Evolutionary conservation across 2,888 invertebrate species (phyloP).

Genomic region (Aromia moschata): DNA sequence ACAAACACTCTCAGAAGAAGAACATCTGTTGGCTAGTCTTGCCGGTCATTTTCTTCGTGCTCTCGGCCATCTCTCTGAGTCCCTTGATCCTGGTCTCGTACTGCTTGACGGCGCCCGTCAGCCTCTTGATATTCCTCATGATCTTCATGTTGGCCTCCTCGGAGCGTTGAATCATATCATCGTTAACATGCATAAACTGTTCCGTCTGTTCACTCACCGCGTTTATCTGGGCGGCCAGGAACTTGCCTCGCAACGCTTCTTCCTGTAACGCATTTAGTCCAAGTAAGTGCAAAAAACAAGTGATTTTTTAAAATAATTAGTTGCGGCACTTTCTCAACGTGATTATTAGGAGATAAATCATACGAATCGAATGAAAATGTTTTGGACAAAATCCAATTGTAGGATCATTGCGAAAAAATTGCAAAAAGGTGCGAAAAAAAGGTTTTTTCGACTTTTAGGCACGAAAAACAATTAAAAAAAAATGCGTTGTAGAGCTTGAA

Average conservation of each 20-base stretch:
- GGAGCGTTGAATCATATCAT: slow-evolving; percentile 55
- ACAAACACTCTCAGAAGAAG: slow-evolving; percentile 11
- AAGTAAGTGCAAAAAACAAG: too few species aligned
- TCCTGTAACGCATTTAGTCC: slow-evolving; percentile 50
- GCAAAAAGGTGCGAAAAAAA: too few species aligned
- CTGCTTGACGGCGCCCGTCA: slow-evolving; percentile 52
- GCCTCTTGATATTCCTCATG: slow-evolving; percentile 58
- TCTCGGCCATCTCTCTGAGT: slow-evolving; percentile 38
- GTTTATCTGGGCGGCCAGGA: slow-evolving; percentile 58
- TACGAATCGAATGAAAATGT: too few species aligned
- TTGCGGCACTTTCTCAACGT: too few species aligned
- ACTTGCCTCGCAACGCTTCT: slow-evolving; percentile 58
- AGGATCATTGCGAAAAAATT: too few species aligned
- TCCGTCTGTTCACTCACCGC: slow-evolving; percentile 55
- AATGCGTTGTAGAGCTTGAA: too few species aligned
- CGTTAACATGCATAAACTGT: slow-evolving; percentile 55
- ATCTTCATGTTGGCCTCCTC: slow-evolving; percentile 58
- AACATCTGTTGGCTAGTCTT: not conserved
- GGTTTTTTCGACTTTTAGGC: too few species aligned
- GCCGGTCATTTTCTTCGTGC: not conserved
- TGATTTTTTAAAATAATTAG: too few species aligned
- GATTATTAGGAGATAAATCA: too few species aligned
- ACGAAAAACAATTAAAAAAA: too few species aligned
- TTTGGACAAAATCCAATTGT: too few species aligned
- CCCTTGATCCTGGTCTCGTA: slow-evolving; percentile 54